These are phyloP conservation scores for Xenops minutus DNA, from an alignment of 2,797 vertebrate genomes.

Conservation along the genomic window DNA sequence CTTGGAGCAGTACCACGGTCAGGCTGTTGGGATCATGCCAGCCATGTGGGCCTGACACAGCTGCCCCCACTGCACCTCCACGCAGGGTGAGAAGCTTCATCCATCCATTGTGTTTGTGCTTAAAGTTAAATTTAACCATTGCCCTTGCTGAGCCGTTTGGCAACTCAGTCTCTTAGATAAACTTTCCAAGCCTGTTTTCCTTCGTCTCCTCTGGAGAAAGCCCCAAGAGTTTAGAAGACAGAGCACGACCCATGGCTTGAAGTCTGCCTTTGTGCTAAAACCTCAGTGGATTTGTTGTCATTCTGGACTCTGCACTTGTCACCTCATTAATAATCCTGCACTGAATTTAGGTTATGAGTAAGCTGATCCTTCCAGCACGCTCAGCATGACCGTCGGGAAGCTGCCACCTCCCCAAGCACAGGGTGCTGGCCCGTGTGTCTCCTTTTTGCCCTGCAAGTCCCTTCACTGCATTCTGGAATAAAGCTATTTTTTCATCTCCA, in stretches of 20 bases:
- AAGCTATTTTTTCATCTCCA: background rate
- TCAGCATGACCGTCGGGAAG: accelerated
- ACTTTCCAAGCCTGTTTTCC: background rate
- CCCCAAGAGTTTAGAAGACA: background rate
- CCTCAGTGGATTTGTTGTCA: background rate
- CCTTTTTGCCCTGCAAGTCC: background rate
- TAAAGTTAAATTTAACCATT: background rate
- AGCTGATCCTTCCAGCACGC: background rate
- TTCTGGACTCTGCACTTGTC: background rate
- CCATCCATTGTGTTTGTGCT: background rate
- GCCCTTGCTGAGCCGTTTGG: background rate
- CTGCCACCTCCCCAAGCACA: background rate
- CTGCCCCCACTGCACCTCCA: background rate
- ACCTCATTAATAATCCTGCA: background rate
- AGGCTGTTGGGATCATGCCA: background rate
- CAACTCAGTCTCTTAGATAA: background rate
- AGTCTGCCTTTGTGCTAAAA: background rate
- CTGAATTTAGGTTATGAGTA: constrained; percentile 17
- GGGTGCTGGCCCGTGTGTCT: background rate
- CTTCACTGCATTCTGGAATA: background rate
- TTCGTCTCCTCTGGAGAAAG: background rate
- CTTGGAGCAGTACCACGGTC: accelerated
- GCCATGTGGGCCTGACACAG: accelerated
- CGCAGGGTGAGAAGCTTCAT: background rate
- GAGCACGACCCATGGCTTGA: background rate